Evolutionary conservation across 1,140 invertebrate genomes (phyloP), one percentile per base, ranked within the genome.

Genomic region (Pomacea maculata): DNA sequence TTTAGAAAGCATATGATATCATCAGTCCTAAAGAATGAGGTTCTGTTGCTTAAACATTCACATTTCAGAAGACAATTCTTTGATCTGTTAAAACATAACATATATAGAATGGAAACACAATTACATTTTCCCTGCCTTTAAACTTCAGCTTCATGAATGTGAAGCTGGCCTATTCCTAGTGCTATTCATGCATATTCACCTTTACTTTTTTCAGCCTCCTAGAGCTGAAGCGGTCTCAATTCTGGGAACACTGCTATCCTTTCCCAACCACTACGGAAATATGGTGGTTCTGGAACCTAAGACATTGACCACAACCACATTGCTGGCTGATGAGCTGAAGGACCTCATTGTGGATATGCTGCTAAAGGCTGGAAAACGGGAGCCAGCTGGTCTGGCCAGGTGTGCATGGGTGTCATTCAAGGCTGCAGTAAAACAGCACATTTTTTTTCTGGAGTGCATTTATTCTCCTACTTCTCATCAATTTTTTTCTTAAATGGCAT

Each of bases 141-240:
- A 45, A 25, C 25, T 21, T 25, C 25, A 67, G 65, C 25, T 21
- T 4, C 65, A 67, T 67, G 25, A 25, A 21, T 67, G 25, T 67
- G 65, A 25, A 1, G 65, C 19, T 21, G 65, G 25, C 25, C 6
- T 45, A 45, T 2, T 45, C 34, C 2, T 45, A 45, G 34, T 45
- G 34, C 29, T 14, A 29, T 79, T 77, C 25, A 34, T 70, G 67
- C 11, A 17, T 52, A 0, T 65, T 70, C 21, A 68, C 19, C 64
- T 52, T 68, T 76, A 15, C 87, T 89, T 52, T 81, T 79, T 84
- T 34, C 83, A 96, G 94, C 95, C 95, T 80, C 97, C 97, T 3
- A 93, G 97, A 81, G 95, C 95, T 21, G 97, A 99, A 89, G 97
- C 97, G 1, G 94, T 97, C n/a, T 96, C 96, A 0, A 95, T 99